These are phyloP conservation scores for Riptortus pedestris DNA, from an alignment of 1,140 invertebrate genomes.

Conservation along the genomic window DNA sequence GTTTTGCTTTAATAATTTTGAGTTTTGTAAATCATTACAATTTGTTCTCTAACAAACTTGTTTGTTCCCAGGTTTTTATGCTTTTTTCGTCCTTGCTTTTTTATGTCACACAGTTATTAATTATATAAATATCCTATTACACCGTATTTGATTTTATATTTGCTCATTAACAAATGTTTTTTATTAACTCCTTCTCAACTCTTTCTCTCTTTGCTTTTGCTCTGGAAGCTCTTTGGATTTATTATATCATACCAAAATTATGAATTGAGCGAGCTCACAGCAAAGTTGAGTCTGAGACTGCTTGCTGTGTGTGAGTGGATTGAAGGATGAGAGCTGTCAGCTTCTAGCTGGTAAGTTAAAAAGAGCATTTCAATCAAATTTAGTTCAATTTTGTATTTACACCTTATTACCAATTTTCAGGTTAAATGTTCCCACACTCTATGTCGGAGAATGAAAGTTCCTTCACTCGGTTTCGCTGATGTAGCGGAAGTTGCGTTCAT, in stretches of 20 bases:
- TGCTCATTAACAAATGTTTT: too few relatives aligned
- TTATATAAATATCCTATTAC: too few relatives aligned
- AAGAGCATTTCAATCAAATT: background rate
- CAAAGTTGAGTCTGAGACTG: conserved; percentile 12
- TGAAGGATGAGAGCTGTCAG: background rate
- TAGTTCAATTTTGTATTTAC: background rate
- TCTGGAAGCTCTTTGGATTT: background rate
- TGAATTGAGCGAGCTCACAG: conserved; percentile 3
- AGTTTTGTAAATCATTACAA: too few relatives aligned
- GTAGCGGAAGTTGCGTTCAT: conserved; percentile 61
- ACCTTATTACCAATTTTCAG: conserved; percentile 29
- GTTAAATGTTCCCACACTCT: conserved; percentile 56
- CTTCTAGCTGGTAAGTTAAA: conserved; percentile 4
- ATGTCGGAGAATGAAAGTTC: conserved; percentile 51
- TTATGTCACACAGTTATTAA: too few relatives aligned
- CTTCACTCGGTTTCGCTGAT: conserved; percentile 59
- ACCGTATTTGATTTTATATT: too few relatives aligned
- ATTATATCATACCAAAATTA: background rate
- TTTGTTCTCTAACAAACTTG: too few relatives aligned
- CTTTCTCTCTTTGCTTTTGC: conserved; percentile 17
- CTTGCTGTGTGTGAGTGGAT: conserved; percentile 1
- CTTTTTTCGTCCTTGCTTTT: too few relatives aligned
- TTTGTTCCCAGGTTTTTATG: too few relatives aligned
- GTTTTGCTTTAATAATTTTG: too few relatives aligned
- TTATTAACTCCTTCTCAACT: conserved; percentile 1